Conservation (phyloP, 2,113 vertebrate species). For the Microtus pennsylvanicus region DNA sequence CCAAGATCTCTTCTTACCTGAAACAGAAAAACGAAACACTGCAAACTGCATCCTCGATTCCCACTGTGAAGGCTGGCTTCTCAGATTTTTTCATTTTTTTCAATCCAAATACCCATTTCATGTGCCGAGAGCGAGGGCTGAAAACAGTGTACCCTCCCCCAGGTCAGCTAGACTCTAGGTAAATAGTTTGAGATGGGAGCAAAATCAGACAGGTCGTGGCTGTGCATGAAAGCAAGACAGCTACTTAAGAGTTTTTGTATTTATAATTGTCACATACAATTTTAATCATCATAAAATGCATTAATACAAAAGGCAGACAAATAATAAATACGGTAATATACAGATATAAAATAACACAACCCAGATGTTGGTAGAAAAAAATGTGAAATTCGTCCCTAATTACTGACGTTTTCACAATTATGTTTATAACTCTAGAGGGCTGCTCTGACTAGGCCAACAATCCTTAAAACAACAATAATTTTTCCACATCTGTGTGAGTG, state of each 20-base stretch:
- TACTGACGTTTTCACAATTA: constrained; percentile 14
- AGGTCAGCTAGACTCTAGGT: constrained; percentile 3
- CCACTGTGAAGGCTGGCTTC: constrained; percentile 4
- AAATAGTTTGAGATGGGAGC: constrained; percentile 3
- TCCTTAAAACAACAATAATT: not conserved
- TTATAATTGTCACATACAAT: not conserved
- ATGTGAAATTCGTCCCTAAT: not conserved
- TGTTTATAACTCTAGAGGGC: constrained; percentile 31
- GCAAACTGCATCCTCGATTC: not conserved
- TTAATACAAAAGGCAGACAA: not conserved
- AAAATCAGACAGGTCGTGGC: constrained; percentile 35
- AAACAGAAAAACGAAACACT: constrained; percentile 11
- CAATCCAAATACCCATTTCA: constrained; percentile 33
- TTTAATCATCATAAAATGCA: constrained; percentile 35
- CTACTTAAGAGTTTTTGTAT: not conserved
- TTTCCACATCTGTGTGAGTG: not conserved
- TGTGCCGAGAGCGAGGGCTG: not conserved
- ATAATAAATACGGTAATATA: not conserved
- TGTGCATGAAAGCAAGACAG: constrained; percentile 4
- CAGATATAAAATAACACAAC: not conserved
- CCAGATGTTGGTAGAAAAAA: not conserved
- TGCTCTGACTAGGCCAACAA: constrained; percentile 8
- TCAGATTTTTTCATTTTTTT: constrained; percentile 42
- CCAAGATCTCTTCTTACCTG: constrained; percentile 22
- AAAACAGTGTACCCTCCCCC: constrained; percentile 39